Evolutionary conservation across 2,113 vertebrate genomes (phyloP), one percentile per base, ranked within the genome.

Genomic region (Crypturellus undulatus): DNA sequence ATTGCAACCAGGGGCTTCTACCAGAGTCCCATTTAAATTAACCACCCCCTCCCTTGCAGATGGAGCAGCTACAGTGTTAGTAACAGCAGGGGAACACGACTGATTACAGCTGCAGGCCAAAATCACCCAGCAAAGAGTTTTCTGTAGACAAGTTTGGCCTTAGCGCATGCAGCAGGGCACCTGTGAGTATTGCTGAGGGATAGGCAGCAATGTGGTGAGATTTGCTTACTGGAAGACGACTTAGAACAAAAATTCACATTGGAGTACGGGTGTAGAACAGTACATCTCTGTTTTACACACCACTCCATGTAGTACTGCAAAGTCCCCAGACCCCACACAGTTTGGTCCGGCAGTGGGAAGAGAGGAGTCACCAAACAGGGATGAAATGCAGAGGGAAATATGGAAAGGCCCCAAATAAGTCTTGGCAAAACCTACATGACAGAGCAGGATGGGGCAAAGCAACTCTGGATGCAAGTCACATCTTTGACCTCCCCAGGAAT

Each of bases 401-500:
- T 43, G n/a, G 49, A 47, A 84, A 49, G 8, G 34, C 36, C 24
- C 34, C 34, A 38, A 38, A 24, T 11, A 9, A 14, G 8, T 24
- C 14, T 67, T 67, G 71, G 36, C 47, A 52, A 17, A 82, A 38
- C 14, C 22, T 51, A 12, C 22, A 24, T 30, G 15, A n/a, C 9
- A 28, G 36, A 49, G 30, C 47, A 28, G 0, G 1, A 43, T 9
- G 7, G 25, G 51, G 13, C 76, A 75, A 62, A 79, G 65, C 25
- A 79, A 85, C 32, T 26, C 59, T 54, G 45, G n/a, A 19, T 22
- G 47, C 36, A 47, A 88, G 75, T 32, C 71, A 63, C 18, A 43
- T 16, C 45, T 49, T 18, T 0, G 0, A 20, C n/a, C 22, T 93
- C 58, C 28, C 40, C 56, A 67, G 51, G 20, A 52, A 38, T 0